Conservation (phyloP, 2,113 vertebrate genomes). For the Bos taurus region DNA sequence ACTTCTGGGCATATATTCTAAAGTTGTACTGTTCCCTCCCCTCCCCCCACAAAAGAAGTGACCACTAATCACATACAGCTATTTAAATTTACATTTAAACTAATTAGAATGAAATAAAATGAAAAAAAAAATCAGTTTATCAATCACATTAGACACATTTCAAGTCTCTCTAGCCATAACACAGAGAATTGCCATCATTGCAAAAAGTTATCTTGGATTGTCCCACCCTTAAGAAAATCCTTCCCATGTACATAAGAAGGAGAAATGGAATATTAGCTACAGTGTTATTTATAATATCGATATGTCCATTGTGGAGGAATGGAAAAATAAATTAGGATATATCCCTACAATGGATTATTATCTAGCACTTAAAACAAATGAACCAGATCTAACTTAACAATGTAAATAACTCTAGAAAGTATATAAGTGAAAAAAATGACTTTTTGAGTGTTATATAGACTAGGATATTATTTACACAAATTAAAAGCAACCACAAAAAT, state of each 20-base stretch:
- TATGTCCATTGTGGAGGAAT: not conserved
- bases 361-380: not conserved
- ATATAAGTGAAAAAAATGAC: not conserved
- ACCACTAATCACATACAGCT: not conserved
- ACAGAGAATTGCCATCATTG: not conserved
- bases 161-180: not conserved
- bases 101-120: not conserved
- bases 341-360: not conserved
- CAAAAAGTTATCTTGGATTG: not conserved
- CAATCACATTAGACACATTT: not conserved
- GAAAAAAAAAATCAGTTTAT: constrained; percentile 1
- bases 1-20: not conserved
- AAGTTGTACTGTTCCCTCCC: not conserved
- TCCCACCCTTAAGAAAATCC: not conserved
- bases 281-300: not conserved
- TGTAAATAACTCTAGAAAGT: not conserved
- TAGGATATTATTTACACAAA: not conserved
- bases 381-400: not conserved
- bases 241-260: not conserved
- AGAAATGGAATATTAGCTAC: not conserved
- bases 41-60: not conserved
- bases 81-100: not conserved
- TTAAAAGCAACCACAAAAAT: not conserved
- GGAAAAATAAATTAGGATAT: not conserved
- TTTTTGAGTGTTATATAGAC: not conserved